Evolutionary conservation across 1,140 invertebrate species (phyloP).

Genomic region (Drosophila oshimai): DNA sequence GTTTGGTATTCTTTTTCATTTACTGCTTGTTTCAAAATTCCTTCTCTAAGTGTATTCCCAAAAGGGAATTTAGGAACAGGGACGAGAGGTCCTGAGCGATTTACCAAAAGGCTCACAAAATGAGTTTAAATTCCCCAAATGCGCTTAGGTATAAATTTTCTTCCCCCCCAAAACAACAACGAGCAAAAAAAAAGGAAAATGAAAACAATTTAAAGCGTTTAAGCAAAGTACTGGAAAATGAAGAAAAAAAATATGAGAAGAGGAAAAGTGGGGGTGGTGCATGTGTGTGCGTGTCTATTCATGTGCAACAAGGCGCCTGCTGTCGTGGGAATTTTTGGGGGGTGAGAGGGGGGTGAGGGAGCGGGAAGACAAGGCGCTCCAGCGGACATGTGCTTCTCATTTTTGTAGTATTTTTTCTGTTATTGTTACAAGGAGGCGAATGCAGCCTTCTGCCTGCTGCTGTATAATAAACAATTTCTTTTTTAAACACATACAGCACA

Average conservation of each 20-base stretch:
- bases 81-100: conserved; percentile 6
- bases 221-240: conserved; percentile 18
- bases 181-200: neutral
- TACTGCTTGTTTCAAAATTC: neutral
- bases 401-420: neutral
- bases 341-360: neutral
- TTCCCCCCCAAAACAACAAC: neutral
- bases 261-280: neutral
- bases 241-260: neutral
- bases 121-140: conserved; percentile 57
- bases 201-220: conserved; percentile 40
- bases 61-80: neutral
- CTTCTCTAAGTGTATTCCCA: neutral
- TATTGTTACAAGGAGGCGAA: conserved; percentile 16
- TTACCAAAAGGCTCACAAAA: conserved; percentile 44
- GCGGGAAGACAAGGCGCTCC: conserved; percentile 8
- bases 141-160: conserved; percentile 38
- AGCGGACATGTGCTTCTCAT: conserved; percentile 47
- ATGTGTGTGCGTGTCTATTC: conserved; percentile 58
- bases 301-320: conserved; percentile 70
- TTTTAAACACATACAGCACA: conserved; percentile 13
- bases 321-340: conserved; percentile 19
- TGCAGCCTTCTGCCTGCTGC: conserved; percentile 26
- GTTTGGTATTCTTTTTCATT: no score
- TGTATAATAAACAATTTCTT: conserved; percentile 74